Evolutionary conservation across 2,888 invertebrate genomes (phyloP).

Genomic region (Drosophila birchii): DNA sequence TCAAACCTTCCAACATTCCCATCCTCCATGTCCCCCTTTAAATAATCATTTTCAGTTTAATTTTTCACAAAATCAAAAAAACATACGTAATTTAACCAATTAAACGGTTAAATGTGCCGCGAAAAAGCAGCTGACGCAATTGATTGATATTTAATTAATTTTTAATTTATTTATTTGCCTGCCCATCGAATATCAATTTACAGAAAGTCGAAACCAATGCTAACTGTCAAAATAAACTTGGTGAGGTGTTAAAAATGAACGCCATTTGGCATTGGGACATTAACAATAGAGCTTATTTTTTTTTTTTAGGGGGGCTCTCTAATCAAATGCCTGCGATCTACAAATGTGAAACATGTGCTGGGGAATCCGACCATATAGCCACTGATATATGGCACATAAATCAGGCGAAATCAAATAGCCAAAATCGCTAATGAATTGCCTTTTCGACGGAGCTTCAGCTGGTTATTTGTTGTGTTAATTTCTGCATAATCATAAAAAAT

Average conservation of each 20-base stretch:
- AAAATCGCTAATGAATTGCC: constrained; percentile 71
- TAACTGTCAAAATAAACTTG: constrained; percentile 49
- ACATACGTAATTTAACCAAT: constrained; percentile 50
- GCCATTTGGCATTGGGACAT: constrained; percentile 45
- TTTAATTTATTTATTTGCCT: constrained; percentile 65
- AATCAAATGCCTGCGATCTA: constrained; percentile 62
- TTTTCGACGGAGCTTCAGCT: constrained; percentile 31
- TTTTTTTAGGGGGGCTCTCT: constrained; percentile 26
- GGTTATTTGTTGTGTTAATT: constrained; percentile 44
- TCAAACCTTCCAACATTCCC: constrained; percentile 2
- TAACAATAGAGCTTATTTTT: constrained; percentile 33
- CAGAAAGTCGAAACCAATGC: constrained; percentile 21
- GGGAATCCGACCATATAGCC: constrained; percentile 32
- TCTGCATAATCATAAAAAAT: constrained; percentile 34
- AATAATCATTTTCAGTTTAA: constrained; percentile 8
- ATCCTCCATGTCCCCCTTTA: neutral
- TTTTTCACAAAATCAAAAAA: constrained; percentile 50
- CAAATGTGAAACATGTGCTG: constrained; percentile 74
- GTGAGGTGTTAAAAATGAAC: constrained; percentile 48
- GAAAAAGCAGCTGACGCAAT: constrained; percentile 37
- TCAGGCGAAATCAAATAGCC: constrained; percentile 43
- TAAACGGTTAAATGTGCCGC: constrained; percentile 64
- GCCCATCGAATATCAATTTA: constrained; percentile 69
- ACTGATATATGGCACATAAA: constrained; percentile 69
- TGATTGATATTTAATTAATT: constrained; percentile 74